phyloP scores from a whole-genome alignment of 1,140 invertebrate species.

The Lepidurus couesii region DNA sequence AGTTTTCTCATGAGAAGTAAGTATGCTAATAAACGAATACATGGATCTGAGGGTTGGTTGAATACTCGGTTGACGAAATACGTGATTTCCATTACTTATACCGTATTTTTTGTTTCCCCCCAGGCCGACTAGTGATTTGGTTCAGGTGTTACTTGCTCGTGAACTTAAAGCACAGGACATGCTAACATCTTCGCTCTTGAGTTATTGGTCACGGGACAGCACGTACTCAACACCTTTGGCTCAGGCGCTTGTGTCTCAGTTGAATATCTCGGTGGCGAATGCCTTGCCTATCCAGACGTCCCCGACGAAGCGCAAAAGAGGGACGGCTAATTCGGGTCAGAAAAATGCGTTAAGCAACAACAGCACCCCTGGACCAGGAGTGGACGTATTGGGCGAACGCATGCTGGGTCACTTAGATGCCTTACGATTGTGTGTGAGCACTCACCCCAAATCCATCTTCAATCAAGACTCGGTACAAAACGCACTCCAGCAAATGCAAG shows the following conservation, averaged over 20 bases:
- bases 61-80: background rate
- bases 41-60: background rate
- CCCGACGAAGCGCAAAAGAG: constrained; percentile 34
- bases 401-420: constrained; percentile 87
- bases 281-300: constrained; percentile 25
- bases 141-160: constrained; percentile 74
- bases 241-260: constrained; percentile 32
- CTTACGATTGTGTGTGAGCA: constrained; percentile 60
- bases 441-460: constrained; percentile 54
- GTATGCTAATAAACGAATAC: constrained; percentile 37
- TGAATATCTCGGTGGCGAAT: constrained; percentile 33
- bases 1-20: constrained; percentile 84
- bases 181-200: constrained; percentile 29
- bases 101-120: constrained; percentile 36
- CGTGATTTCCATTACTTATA: background rate
- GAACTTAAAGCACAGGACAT: constrained; percentile 56
- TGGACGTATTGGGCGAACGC: constrained; percentile 58
- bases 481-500: constrained; percentile 59
- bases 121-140: constrained; percentile 74
- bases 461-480: constrained; percentile 80
- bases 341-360: constrained; percentile 25
- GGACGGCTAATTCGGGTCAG: constrained; percentile 29
- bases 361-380: constrained; percentile 35
- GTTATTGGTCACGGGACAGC: constrained; percentile 33
- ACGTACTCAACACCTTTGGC: constrained; percentile 40